Conservation (phyloP, 2,113 vertebrate species). For the Anhinga rufa region DNA sequence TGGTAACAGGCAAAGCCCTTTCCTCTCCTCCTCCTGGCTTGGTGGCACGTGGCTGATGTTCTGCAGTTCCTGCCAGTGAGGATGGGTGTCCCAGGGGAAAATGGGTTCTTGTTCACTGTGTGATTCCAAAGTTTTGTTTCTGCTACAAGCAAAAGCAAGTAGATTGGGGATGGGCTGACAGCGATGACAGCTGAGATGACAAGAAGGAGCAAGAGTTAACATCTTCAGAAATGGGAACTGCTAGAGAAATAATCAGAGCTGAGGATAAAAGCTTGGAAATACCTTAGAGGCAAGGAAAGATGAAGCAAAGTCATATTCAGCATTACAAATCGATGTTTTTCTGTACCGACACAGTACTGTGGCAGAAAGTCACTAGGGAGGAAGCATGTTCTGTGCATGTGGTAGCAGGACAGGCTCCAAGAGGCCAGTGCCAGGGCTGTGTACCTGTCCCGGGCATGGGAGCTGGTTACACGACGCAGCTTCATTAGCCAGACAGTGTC, state of each 20-base stretch:
- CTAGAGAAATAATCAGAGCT: background rate
- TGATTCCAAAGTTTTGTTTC: background rate
- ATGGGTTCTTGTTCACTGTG: background rate
- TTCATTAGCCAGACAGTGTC: background rate
- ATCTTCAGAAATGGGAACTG: background rate
- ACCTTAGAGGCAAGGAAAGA: background rate
- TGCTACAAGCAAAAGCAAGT: background rate
- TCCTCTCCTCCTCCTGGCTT: background rate
- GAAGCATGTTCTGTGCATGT: background rate
- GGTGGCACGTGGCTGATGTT: background rate
- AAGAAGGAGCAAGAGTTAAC: background rate
- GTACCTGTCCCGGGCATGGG: accelerated
- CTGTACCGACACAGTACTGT: background rate
- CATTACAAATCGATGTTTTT: accelerated
- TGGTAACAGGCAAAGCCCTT: background rate
- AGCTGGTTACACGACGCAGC: accelerated
- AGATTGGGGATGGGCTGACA: background rate
- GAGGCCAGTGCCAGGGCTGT: background rate
- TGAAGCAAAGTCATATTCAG: background rate
- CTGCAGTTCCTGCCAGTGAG: background rate
- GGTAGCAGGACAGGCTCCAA: accelerated
- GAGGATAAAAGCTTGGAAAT: background rate
- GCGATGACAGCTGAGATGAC: background rate
- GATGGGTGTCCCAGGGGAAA: background rate
- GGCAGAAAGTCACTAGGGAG: background rate